Conservation (phyloP, 1,140 invertebrate species). For the Penaeus indicus region DNA sequence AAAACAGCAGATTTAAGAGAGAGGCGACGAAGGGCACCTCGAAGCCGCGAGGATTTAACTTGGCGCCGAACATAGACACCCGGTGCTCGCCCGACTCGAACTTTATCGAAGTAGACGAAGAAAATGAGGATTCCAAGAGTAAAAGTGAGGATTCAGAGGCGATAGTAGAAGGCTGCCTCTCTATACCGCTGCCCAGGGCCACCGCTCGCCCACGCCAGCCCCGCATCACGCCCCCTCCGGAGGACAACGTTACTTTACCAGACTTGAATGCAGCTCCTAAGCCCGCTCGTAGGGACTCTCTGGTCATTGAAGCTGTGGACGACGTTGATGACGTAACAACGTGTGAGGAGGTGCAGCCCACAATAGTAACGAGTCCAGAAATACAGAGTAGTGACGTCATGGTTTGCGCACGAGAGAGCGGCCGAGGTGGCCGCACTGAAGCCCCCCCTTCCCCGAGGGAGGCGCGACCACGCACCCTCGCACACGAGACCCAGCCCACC, state of each 20-base stretch:
- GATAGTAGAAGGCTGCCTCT: slow-evolving; percentile 38
- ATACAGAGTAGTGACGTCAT: slow-evolving; percentile 65
- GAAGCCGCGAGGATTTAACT: slow-evolving; percentile 10
- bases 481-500: slow-evolving; percentile 45
- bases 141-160: not conserved
- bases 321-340: slow-evolving; percentile 39
- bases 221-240: slow-evolving; percentile 16
- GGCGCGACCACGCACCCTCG: slow-evolving; percentile 10
- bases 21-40: not conserved
- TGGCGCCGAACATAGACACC: slow-evolving; percentile 33
- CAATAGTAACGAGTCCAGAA: slow-evolving; percentile 58
- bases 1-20: not conserved
- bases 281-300: slow-evolving; percentile 6
- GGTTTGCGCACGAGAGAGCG: slow-evolving; percentile 48
- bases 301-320: slow-evolving; percentile 24
- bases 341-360: slow-evolving; percentile 44
- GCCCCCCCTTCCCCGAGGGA: not conserved
- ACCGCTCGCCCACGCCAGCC: not conserved
- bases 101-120: slow-evolving; percentile 22
- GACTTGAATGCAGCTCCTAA: not conserved
- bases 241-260: not conserved
- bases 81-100: slow-evolving; percentile 29
- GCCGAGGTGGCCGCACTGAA: not conserved
- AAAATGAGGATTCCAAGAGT: not conserved
- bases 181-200: slow-evolving; percentile 22